Evolutionary conservation across 2,113 vertebrate species (phyloP).

Genomic region (Oenanthe melanoleuca): DNA sequence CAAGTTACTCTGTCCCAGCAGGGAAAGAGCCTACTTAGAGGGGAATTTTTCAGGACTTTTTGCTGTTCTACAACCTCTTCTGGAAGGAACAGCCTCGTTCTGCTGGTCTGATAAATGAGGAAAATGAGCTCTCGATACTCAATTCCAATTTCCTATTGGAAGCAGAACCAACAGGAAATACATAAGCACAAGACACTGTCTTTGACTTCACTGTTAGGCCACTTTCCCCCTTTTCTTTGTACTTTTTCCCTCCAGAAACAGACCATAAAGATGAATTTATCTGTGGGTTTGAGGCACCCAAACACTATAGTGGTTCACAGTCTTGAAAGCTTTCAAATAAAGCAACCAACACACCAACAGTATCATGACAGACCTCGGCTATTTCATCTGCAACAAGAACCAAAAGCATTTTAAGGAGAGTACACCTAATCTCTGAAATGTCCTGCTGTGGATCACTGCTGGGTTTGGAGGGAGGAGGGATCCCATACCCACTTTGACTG

Average conservation of each 20-base stretch:
- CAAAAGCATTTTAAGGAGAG: neutral
- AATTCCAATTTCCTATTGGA: neutral
- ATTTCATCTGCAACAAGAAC: rapidly evolving
- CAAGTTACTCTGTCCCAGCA: neutral
- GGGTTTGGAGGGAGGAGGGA: neutral
- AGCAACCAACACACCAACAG: neutral
- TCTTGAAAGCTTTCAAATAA: neutral
- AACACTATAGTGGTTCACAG: neutral
- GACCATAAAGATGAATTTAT: neutral
- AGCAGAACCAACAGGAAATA: neutral
- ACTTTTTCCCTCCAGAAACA: neutral
- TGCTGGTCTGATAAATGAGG: neutral
- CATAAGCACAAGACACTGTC: neutral
- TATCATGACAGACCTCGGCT: neutral
- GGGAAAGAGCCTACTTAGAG: neutral
- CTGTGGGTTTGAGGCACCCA: neutral
- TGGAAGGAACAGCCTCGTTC: neutral
- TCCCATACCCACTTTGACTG: neutral
- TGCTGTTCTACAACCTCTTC: neutral
- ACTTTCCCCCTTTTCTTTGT: neutral
- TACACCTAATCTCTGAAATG: neutral
- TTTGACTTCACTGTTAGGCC: neutral
- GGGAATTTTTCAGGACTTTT: neutral
- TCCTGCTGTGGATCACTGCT: neutral
- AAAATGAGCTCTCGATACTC: neutral